Conservation (phyloP, 2,113 vertebrate genomes). For the Pyrgilauda ruficollis region DNA sequence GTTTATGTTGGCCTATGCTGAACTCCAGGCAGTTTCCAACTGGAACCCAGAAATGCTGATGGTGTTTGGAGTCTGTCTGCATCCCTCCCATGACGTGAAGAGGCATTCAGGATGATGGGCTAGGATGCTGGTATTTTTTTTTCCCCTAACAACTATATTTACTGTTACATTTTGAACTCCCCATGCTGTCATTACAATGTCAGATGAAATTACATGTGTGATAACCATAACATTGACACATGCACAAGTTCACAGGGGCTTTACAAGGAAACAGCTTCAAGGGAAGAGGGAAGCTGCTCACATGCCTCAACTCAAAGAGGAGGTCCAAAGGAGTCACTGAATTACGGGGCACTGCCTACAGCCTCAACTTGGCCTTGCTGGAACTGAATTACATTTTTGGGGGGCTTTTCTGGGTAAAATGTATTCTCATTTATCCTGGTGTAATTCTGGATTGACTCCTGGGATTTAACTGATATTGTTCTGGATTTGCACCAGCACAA, state of each 20-base stretch:
- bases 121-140: not conserved
- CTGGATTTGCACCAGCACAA: not conserved
- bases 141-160: conserved; percentile 27
- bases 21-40: conserved; percentile 31
- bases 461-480: not conserved
- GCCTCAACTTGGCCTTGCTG: not conserved
- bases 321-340: not conserved
- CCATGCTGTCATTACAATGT: conserved; percentile 44
- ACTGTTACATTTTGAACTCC: conserved; percentile 33
- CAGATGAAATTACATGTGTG: conserved; percentile 32
- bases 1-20: not conserved
- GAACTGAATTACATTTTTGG: not conserved
- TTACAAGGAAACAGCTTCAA: conserved; percentile 8
- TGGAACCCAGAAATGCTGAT: conserved; percentile 48
- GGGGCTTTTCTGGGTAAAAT: not conserved
- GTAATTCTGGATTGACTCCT: not conserved
- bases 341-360: not conserved
- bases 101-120: conserved; percentile 6
- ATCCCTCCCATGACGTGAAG: conserved; percentile 21
- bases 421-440: not conserved
- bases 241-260: not conserved
- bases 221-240: not conserved
- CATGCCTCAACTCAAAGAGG: not conserved
- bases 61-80: conserved; percentile 39
- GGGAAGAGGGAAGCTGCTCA: conserved; percentile 6